phyloP scores from a whole-genome alignment of 2,888 invertebrate genomes.

The Diabrotica balteata region DNA sequence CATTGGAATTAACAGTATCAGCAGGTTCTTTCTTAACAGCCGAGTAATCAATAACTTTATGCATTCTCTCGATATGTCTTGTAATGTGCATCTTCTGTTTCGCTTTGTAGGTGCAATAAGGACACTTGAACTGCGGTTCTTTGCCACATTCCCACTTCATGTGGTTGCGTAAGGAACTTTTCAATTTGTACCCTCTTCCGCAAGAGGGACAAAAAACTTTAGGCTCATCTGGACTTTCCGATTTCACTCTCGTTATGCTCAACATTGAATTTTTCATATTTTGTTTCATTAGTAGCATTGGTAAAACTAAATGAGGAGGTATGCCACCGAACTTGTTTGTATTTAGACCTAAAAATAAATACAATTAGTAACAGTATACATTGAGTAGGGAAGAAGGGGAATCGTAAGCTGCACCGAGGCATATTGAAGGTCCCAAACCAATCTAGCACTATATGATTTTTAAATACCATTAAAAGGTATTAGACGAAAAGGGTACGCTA shows the following conservation, averaged over 20 bases:
- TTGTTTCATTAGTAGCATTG: slow-evolving; percentile 69
- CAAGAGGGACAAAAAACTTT: slow-evolving; percentile 59
- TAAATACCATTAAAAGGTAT: not conserved
- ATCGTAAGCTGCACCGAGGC: too few relatives aligned
- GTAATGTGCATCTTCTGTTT: slow-evolving; percentile 84
- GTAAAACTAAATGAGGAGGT: slow-evolving; percentile 76
- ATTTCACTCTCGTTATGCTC: slow-evolving; percentile 24
- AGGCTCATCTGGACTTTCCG: slow-evolving; percentile 35
- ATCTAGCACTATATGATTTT: not conserved
- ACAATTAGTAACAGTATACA: slow-evolving; percentile 14
- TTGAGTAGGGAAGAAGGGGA: too few relatives aligned
- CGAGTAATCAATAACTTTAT: slow-evolving; percentile 67
- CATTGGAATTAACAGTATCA: not conserved
- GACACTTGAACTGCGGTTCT: slow-evolving; percentile 81
- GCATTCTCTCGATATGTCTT: slow-evolving; percentile 79
- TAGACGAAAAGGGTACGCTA: too few relatives aligned
- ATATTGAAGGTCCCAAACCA: too few relatives aligned
- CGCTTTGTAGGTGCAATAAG: slow-evolving; percentile 79
- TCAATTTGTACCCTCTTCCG: slow-evolving; percentile 79
- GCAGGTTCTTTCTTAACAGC: slow-evolving; percentile 12
- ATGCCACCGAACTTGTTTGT: slow-evolving; percentile 17
- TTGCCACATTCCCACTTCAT: slow-evolving; percentile 86
- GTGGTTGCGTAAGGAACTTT: slow-evolving; percentile 80
- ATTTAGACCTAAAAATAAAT: slow-evolving; percentile 17
- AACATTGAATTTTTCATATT: slow-evolving; percentile 58